phyloP scores from a whole-genome alignment of 2,113 vertebrate genomes.

The Nibea coibor region DNA sequence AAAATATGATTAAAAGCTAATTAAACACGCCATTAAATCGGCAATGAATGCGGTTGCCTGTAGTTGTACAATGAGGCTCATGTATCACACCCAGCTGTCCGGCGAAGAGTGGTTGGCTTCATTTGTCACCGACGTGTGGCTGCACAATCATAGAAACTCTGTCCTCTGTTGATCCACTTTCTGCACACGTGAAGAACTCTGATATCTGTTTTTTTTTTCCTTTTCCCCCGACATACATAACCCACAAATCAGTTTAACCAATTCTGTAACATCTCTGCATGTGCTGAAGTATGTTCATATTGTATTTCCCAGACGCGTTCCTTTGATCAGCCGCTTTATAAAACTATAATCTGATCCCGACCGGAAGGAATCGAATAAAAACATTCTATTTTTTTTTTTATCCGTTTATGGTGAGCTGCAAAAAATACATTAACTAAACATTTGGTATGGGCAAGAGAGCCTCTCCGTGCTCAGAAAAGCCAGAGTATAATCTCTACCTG shows the following conservation, averaged over 20 bases:
- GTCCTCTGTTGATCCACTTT: conserved; percentile 12
- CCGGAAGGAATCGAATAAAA: background rate
- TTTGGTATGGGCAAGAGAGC: background rate
- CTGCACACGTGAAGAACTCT: background rate
- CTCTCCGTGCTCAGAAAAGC: background rate
- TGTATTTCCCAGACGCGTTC: conserved; percentile 8
- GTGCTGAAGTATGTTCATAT: background rate
- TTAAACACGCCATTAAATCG: conserved; percentile 72
- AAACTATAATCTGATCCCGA: conserved; percentile 15
- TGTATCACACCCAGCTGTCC: conserved; percentile 62
- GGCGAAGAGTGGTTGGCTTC: conserved; percentile 28
- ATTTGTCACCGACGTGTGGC: conserved; percentile 43
- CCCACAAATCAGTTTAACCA: conserved; percentile 14
- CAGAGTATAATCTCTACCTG: background rate
- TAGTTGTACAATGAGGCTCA: conserved; percentile 52
- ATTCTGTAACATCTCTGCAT: conserved; percentile 31
- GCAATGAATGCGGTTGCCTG: conserved; percentile 54
- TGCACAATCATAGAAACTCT: conserved; percentile 18
- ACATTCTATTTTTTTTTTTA: conserved; percentile 1
- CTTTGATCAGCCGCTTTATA: conserved; percentile 31
- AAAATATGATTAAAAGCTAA: conserved; percentile 72
- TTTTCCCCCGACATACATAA: background rate
- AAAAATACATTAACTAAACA: background rate
- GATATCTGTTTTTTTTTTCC: background rate
- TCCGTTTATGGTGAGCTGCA: conserved; percentile 13